Evolutionary conservation across 2,888 invertebrate genomes (phyloP).

Genomic region (Homarus gammarus): DNA sequence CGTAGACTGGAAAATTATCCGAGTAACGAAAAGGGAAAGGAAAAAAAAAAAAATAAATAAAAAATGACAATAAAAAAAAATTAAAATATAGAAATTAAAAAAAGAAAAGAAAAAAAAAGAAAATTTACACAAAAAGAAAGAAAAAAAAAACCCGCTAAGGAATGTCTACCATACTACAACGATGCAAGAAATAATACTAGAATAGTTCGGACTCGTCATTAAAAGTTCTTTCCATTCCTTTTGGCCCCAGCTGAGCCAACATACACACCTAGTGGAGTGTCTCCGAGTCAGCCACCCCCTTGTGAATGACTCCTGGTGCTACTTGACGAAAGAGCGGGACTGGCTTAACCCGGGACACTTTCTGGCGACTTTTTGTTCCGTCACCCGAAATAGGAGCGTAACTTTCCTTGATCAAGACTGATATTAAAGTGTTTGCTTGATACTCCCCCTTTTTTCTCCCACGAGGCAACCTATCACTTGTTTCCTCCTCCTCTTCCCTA

Average conservation of each 20-base stretch:
- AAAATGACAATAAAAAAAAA: too few species aligned
- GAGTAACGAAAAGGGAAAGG: too few species aligned
- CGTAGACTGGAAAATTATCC: too few species aligned
- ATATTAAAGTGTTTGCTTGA: slow-evolving; percentile 6
- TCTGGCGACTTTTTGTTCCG: background rate
- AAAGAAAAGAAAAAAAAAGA: background rate
- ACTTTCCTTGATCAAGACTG: slow-evolving; percentile 6
- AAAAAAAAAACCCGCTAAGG: background rate
- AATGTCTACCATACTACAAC: too few species aligned
- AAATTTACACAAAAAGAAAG: background rate
- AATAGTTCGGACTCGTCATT: background rate
- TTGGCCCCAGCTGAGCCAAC: slow-evolving; percentile 2
- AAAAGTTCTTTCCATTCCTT: slow-evolving; percentile 15
- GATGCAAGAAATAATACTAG: too few species aligned
- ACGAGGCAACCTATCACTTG: background rate
- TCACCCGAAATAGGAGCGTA: background rate
- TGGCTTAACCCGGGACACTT: background rate
- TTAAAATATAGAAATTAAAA: background rate
- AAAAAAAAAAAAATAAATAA: too few species aligned
- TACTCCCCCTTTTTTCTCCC: background rate
- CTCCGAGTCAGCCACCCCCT: background rate
- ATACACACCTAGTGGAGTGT: background rate
- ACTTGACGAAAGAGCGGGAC: background rate
- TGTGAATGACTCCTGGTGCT: background rate
- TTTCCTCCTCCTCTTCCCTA: background rate